Evolutionary conservation across 1,140 invertebrate species (phyloP), one percentile per base, ranked within the genome.

Genomic region (Temnothorax nylanderi): DNA sequence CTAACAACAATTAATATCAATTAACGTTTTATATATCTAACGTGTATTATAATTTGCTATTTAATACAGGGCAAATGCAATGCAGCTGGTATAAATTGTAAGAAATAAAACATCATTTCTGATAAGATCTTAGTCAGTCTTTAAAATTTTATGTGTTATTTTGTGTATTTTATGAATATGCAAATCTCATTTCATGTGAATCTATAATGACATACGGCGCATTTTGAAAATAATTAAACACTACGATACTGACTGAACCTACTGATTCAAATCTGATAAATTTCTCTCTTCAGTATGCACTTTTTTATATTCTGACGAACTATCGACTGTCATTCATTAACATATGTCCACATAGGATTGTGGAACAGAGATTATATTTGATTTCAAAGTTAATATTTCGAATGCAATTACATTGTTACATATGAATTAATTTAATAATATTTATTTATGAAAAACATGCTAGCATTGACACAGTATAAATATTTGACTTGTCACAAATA

Each of bases 11-110:
- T n/a, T 78, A 51, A 26, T 32, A 72, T 41, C 54, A 37, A 80
- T 54, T 54, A 64, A 11, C 7, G n/a, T 80, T 80, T 67, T 80
- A 67, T 67, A 85, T 54, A 51, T 86, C 13, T 56, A 67, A 80
- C 8, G 76, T 64, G n/a, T 47, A 21, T 77, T 34, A 62, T 26
- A 37, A 41, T 32, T 26, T 5, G 10, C n/a, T 54, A 41, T 69
- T 69, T 69, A 69, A 69, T 69, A n/a, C 49, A 54, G 21, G 6
- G 8, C 41, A 32, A 8, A 69, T 80, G 34, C 34, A 54, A 67
- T 80, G 60, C 47, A 21, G 8, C 32, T 34, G 51, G 69, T 54
- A 26, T 81, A 26, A 41, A 54, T 81, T 81, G n/a, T 81, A 69
- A 41, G 7, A 81, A 80, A 81, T 81, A 81, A 69, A 80, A 41